These are phyloP conservation scores for Anhinga rufa DNA, from an alignment of 2,113 vertebrate species.

Conservation along the genomic window DNA sequence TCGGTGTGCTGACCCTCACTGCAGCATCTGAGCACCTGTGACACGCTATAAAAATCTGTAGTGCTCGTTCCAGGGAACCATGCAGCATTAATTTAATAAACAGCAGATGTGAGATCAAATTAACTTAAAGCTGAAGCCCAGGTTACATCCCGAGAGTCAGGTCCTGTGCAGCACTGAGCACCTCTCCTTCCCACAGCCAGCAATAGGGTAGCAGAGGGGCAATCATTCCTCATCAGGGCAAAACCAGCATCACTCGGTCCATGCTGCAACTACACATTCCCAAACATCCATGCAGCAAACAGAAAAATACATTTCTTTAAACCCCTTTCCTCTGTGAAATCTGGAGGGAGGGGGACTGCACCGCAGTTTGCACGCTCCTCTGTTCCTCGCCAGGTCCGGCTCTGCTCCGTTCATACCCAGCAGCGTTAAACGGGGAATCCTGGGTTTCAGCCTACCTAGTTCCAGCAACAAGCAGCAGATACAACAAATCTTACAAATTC, in stretches of 20 bases:
- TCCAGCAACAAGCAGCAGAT: not conserved
- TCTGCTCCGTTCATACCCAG: not conserved
- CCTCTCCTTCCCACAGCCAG: not conserved
- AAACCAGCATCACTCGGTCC: not conserved
- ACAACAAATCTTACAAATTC: not conserved
- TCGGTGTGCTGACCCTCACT: accelerated
- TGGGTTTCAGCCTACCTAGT: not conserved
- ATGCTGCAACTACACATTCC: not conserved
- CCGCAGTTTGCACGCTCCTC: not conserved
- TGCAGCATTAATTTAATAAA: not conserved
- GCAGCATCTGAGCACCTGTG: not conserved
- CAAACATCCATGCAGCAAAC: not conserved
- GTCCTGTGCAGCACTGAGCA: not conserved
- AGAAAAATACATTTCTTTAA: not conserved
- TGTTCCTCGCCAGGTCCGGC: not conserved
- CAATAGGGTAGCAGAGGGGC: not conserved
- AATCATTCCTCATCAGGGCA: not conserved
- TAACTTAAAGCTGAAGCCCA: accelerated
- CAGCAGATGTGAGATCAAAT: not conserved
- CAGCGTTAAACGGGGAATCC: not conserved
- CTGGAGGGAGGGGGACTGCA: not conserved
- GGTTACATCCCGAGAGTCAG: not conserved
- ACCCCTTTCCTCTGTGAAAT: not conserved
- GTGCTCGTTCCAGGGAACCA: not conserved
- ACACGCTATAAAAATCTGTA: not conserved